Percentiles rank a stretch among this genome's conserved stretches.
Evolutionary conservation across 2,888 invertebrate genomes (phyloP).

Genomic region (Perdita meconis): DNA sequence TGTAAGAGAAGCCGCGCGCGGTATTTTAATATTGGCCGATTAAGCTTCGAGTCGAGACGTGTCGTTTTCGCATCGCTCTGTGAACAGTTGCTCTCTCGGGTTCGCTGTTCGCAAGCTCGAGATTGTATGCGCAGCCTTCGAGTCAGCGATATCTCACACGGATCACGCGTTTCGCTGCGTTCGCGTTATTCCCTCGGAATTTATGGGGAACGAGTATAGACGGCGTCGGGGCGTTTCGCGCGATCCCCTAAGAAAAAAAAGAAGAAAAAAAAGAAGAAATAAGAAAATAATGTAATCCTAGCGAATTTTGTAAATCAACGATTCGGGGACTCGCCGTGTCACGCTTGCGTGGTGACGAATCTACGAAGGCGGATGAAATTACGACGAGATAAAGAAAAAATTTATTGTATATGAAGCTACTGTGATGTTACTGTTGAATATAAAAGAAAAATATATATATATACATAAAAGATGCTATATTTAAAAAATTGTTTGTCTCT

Average conservation of each 20-base stretch:
- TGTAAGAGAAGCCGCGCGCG: conserved; percentile 40
- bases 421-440: conserved; percentile 84
- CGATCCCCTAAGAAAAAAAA: neutral
- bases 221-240: conserved; percentile 5
- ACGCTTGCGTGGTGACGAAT: conserved; percentile 75
- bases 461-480: conserved; percentile 75
- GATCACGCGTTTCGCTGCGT: conserved; percentile 36
- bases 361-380: conserved; percentile 71
- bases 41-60: conserved; percentile 13
- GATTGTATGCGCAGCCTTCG: conserved; percentile 7
- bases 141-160: conserved; percentile 53
- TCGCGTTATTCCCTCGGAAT: conserved; percentile 11
- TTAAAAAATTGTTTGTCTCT: conserved; percentile 56
- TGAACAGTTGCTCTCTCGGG: neutral
- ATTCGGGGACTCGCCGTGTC: conserved; percentile 73
- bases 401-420: conserved; percentile 84
- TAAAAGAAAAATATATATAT: conserved; percentile 75
- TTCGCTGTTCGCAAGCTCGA: conserved; percentile 16
- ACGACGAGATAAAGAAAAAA: conserved; percentile 69
- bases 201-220: neutral
- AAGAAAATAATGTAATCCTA: too few species aligned
- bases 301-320: conserved; percentile 57
- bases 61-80: neutral
- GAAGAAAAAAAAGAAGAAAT: too few species aligned
- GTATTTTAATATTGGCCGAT: conserved; percentile 38